Conservation (phyloP, 2,113 vertebrate genomes). For the Pteruthius melanotis region DNA sequence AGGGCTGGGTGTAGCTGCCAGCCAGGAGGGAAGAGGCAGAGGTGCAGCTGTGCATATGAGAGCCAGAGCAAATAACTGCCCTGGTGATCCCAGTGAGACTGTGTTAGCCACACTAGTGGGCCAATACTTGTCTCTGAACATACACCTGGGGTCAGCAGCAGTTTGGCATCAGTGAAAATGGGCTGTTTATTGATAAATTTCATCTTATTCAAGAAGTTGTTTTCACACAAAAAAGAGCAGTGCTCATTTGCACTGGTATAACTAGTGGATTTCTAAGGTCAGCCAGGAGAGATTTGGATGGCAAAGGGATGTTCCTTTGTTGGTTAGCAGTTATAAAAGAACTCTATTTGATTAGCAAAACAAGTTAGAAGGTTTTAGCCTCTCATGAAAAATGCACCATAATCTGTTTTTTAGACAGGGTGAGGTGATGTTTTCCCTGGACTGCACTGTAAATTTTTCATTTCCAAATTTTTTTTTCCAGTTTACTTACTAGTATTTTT, state of each 20-base stretch:
- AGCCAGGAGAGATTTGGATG: neutral
- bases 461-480: neutral
- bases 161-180: neutral
- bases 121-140: accelerated
- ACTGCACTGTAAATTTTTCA: neutral
- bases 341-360: neutral
- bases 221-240: neutral
- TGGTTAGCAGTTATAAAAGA: neutral
- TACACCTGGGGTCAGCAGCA: neutral
- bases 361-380: neutral
- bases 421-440: neutral
- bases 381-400: neutral
- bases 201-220: neutral
- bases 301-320: neutral
- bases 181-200: neutral
- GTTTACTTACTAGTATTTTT: neutral
- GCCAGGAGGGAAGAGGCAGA: neutral
- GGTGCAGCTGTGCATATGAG: neutral
- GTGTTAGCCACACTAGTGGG: accelerated
- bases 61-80: neutral
- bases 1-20: neutral
- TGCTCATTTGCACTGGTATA: neutral
- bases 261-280: neutral
- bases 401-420: neutral
- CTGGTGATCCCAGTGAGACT: neutral